Evolutionary conservation across 2,888 invertebrate species (phyloP), one percentile per base, ranked within the genome.

Genomic region (Tethea ocularis): DNA sequence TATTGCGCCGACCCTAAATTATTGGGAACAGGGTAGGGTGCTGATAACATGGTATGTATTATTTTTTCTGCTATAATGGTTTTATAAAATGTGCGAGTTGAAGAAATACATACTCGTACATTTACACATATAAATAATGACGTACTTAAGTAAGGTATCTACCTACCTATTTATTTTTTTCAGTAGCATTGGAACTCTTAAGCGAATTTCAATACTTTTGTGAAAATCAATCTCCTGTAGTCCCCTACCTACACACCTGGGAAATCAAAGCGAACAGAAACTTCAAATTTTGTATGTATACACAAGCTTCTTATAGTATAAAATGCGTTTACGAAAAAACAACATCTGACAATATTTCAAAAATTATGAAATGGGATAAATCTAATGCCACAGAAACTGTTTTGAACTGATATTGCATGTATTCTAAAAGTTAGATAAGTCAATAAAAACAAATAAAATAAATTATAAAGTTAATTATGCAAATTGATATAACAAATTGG

Each of bases 121-220:
- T n/a, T n/a, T n/a, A n/a, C n/a, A n/a, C n/a, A n/a, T n/a, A n/a
- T n/a, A n/a, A n/a, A n/a, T n/a, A n/a, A n/a, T n/a, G n/a, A n/a
- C n/a, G n/a, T n/a, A n/a, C n/a, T n/a, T n/a, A n/a, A n/a, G n/a
- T n/a, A n/a, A n/a, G n/a, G n/a, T n/a, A n/a, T n/a, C n/a, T n/a
- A n/a, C n/a, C n/a, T n/a, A n/a, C n/a, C n/a, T n/a, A n/a, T n/a
- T n/a, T n/a, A n/a, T n/a, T n/a, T n/a, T n/a, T 46, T 46, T 8
- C 17, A n/a, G 20, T 20, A 10, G 17, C 46, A 46, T 53, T 41
- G 26, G 22, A 46, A 51, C 52, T 52, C 53, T 36, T 29, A 53
- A 58, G 53, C 53, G 53, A 58, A 53, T 52, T 58, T 53, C 52
- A 6, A 58, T 57, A 36, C 58, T 53, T 53, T 17, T 26, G 53